Evolutionary conservation across 1,140 invertebrate genomes (phyloP), one percentile per base, ranked within the genome.

Genomic region (Yoshiicerus persimilis): DNA sequence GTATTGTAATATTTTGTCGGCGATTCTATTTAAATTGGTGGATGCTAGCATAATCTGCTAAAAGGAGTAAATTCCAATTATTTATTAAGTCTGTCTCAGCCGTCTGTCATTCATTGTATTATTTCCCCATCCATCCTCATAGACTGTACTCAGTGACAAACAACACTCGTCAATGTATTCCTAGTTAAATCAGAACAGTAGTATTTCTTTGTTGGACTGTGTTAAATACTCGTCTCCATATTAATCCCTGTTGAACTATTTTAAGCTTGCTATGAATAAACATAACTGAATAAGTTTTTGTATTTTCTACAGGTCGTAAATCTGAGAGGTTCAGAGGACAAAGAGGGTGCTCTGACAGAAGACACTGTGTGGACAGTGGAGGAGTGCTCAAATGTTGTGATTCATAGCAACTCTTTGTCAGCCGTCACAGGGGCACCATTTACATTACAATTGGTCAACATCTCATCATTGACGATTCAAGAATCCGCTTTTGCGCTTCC

Each of bases 401-500:
- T 89, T 75, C 56, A 86, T 39, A n/a, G 36, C 10, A 84, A 84
- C 4, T 41, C 87, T 27, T 75, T 89, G 16, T 56, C 66, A 11
- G 30, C 36, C 20, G 47, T 84, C 56, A 62, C 77, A 23, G 88
- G 87, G 20, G 66, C 85, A 32, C 36, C 87, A 10, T 88, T 89
- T 47, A 75, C 25, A 6, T 34, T 88, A 23, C 84, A 88, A 56
- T 84, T 89, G 23, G 13, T 36, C 64, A 89, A 89, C 27, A 87
- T 89, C 25, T 86, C 89, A 1, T 75, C 84, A 38, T n/a, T 89
- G 13, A 38, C 27, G 16, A 39, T 89, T 36, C 64, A 84, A 32
- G 89, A 88, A 86, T 62, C 56, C 80, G 87, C 89, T n/a, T 88
- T 88, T 88, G 89, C 87, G 25, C 62, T 75, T 20, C 36, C 38